Base-by-base conservation (phyloP, 2,888 invertebrate species). In the Tinea trinotella region DNA sequence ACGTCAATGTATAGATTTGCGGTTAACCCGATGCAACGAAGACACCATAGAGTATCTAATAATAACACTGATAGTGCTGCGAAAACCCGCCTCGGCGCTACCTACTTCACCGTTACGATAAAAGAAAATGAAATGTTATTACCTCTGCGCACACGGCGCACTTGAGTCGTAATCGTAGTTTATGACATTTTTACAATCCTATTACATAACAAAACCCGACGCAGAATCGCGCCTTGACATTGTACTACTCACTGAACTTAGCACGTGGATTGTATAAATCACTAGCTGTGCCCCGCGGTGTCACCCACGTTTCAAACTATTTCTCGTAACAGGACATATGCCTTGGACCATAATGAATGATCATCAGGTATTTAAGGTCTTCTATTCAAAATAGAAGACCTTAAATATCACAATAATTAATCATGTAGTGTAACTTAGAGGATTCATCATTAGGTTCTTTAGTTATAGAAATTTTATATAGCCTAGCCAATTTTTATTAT, bases 231-330 rank as follows among this genome's bases (percentile, higher is more conserved):
- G 76, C 84, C 84, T 84, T 84, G 84, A 83, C 84, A 83, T 82
- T 85, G 84, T 68, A 70, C 77, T 70, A 75, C 71, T 73, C 71
- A 72, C 64, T 76, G 74, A 74, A 75, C 78, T 63, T 65, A 60
- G 67, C 80, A 82, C 84, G 80, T 82, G 82, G 71, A 80, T 74
- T 71, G 70, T 77, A n/a, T n/a, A 73, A 81, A 80, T 76, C 68
- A 74, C 67, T 66, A 64, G 9, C 5, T n/a, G n/a, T n/a, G n/a
- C n/a, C n/a, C n/a, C n/a, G n/a, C n/a, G n/a, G n/a, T n/a, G n/a
- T n/a, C n/a, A n/a, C n/a, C n/a, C n/a, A n/a, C n/a, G n/a, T n/a
- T n/a, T n/a, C n/a, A n/a, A n/a, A n/a, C n/a, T n/a, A n/a, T n/a
- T n/a, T n/a, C n/a, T n/a, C n/a, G n/a, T n/a, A n/a, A n/a, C n/a